Evolutionary conservation across 1,140 invertebrate species (phyloP), one percentile per base, ranked within the genome.

Genomic region (Bacillus rossius): DNA sequence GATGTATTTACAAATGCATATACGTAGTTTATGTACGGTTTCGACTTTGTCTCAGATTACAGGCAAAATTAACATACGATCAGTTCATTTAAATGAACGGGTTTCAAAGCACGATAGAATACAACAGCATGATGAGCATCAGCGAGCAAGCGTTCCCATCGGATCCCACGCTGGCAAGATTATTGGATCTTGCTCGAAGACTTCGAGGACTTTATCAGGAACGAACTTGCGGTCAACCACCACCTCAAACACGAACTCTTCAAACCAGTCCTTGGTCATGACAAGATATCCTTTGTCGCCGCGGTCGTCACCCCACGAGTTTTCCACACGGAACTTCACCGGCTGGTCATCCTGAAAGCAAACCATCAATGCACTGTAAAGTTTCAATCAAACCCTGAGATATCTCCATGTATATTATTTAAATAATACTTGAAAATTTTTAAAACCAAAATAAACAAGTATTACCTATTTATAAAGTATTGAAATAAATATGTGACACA

Each of bases 151-250:
- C 8, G 87, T 88, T 40, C 92, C 92, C 89, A 95, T 93, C 2
- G 93, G 93, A 75, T 95, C 93, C 92, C 92, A 95, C 0, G 92
- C 91, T 3, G 92, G 91, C 61, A 96, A 75, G 13, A 89, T 81
- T 48, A 83, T 82, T 0, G 91, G 87, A 59, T 86, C 79, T 70
- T 88, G 83, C 49, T 87, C 77, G 62, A 88, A 88, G 19, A 93
- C 87, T 45, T 82, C 81, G 60, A 94, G 64, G 17, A 94, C 84
- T 47, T 89, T 84, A 19, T 79, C 72, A 1, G 90, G 79, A 19
- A 94, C 81, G 68, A 82, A 85, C 65, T 91, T 90, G 69, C 91
- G 90, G 70, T 94, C 91, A n/a, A 94, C 81, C 0, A 94, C 91
- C 47, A 89, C 67, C 80, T 94, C 92, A 70, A 92, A 95, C 1